Conservation (phyloP, 2,888 invertebrate genomes). For the Clusia tigrina region DNA sequence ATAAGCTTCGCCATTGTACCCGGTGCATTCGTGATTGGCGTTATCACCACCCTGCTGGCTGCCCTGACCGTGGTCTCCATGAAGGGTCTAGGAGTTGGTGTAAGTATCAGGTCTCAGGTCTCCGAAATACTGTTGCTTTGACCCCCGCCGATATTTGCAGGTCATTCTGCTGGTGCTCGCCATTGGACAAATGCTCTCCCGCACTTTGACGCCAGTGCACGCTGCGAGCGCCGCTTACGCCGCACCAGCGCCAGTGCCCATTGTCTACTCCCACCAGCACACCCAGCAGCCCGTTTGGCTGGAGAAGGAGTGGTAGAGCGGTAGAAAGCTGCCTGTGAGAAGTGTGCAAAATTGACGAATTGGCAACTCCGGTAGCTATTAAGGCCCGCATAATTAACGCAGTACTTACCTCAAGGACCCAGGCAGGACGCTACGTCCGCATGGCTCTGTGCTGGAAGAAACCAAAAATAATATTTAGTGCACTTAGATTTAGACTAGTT, state of each 20-base stretch:
- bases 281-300: slow-evolving; percentile 63
- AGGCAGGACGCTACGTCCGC: too few species aligned
- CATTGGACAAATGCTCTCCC: slow-evolving; percentile 67
- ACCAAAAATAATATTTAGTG: slow-evolving; percentile 30
- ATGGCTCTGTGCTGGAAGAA: too few species aligned
- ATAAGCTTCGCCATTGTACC: slow-evolving; percentile 76
- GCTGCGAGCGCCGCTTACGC: slow-evolving; percentile 66
- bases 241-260: slow-evolving; percentile 64
- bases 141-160: slow-evolving; percentile 30
- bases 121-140: neutral
- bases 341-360: slow-evolving; percentile 14
- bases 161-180: slow-evolving; percentile 68
- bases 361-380: slow-evolving; percentile 6
- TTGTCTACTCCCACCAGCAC: slow-evolving; percentile 62
- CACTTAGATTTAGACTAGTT: slow-evolving; percentile 22
- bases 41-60: slow-evolving; percentile 76
- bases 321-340: too few species aligned
- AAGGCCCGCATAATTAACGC: slow-evolving; percentile 1
- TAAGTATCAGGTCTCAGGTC: too few species aligned
- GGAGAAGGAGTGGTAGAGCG: slow-evolving; percentile 61
- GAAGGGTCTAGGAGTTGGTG: slow-evolving; percentile 77
- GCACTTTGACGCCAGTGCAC: slow-evolving; percentile 61
- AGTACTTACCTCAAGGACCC: slow-evolving; percentile 7
- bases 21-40: slow-evolving; percentile 79
- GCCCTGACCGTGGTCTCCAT: slow-evolving; percentile 77